A percentile compares a stretch with the other conserved stretches of the same genome.
Conservation (phyloP, 92 coral and sea anemone genomes). For the Pocillopora meandrina region DNA sequence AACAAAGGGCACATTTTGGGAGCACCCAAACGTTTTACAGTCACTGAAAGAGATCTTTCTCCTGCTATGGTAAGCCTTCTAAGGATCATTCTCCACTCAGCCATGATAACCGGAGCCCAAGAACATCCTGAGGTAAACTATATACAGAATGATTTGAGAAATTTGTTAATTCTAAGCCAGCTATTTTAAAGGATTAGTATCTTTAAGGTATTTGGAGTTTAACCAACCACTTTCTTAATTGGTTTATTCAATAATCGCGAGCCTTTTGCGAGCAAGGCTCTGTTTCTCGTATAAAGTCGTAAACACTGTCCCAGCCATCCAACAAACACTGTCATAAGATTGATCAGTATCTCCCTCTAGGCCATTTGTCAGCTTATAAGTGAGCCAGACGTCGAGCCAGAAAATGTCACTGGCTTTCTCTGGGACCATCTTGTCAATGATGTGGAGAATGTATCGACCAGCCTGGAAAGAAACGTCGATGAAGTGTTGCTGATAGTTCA, state of each 20-base stretch:
- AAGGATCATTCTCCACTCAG: conserved; percentile 65
- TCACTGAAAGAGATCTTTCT: conserved; percentile 62
- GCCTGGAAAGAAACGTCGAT: conserved; percentile 64
- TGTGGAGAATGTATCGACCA: conserved; percentile 56
- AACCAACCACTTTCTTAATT: no score
- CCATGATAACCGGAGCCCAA: conserved; percentile 57
- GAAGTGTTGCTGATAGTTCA: conserved; percentile 69
- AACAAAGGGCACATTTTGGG: conserved; percentile 67
- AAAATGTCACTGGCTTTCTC: conserved; percentile 12
- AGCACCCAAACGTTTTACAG: conserved; percentile 34
- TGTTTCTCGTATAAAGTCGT: no score
- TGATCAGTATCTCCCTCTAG: background rate
- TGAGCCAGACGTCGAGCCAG: conserved; percentile 14
- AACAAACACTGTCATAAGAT: no score
- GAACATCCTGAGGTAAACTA: conserved; percentile 47
- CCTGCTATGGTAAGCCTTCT: conserved; percentile 59
- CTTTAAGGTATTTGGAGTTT: no score
- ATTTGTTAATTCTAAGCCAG: background rate
- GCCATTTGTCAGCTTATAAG: conserved; percentile 13
- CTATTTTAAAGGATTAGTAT: no score
- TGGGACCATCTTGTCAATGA: conserved; percentile 71
- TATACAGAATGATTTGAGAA: no score
- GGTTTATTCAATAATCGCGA: no score
- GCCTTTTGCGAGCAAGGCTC: no score
- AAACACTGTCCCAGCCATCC: no score